phyloP scores from a whole-genome alignment of 1,140 invertebrate species.

The Halesus radiatus region DNA sequence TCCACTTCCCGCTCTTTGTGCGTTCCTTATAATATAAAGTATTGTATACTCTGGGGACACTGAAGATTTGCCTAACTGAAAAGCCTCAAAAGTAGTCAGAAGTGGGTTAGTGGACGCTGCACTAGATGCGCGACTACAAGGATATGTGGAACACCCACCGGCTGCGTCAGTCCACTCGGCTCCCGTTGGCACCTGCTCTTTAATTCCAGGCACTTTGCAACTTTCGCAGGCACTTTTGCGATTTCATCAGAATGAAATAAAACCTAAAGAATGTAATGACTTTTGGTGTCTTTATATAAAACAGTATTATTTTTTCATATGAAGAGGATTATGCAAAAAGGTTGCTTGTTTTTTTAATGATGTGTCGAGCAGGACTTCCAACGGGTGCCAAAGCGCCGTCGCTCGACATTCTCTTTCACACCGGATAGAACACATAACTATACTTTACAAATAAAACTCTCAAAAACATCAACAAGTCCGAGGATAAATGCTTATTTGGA shows the following conservation, averaged over 20 bases:
- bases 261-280: conserved; percentile 14
- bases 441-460: conserved; percentile 56
- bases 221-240: conserved; percentile 44
- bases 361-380: background rate
- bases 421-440: conserved; percentile 25
- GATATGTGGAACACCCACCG: too few species aligned
- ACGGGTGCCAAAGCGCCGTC: background rate
- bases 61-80: conserved; percentile 19
- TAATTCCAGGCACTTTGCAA: conserved; percentile 41
- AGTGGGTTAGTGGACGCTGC: background rate
- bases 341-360: conserved; percentile 22
- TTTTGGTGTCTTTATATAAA: conserved; percentile 16
- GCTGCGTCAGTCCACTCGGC: background rate
- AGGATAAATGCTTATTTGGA: conserved; percentile 48
- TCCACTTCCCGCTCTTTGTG: conserved; percentile 22
- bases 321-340: conserved; percentile 21
- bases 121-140: too few species aligned
- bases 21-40: too few species aligned
- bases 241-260: conserved; percentile 36
- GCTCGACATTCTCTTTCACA: background rate
- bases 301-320: conserved; percentile 28
- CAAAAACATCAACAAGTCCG: conserved; percentile 55
- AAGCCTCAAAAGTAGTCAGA: background rate
- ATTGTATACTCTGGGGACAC: too few species aligned
- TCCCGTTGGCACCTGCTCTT: conserved; percentile 5